Evolutionary conservation across 2,888 invertebrate species (phyloP).

Genomic region (Miltochrista miniata): DNA sequence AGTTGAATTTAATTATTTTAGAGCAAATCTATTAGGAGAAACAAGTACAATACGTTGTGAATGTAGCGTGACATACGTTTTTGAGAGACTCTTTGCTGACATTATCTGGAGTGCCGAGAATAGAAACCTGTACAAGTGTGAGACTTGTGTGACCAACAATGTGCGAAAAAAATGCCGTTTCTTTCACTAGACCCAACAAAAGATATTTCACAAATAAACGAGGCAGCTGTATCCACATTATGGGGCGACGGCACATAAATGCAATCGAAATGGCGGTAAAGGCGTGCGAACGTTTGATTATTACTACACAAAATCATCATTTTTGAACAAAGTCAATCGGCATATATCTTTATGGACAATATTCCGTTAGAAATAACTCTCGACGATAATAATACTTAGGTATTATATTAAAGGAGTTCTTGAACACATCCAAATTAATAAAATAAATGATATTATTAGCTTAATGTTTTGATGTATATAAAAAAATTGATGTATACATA

Average conservation of each 20-base stretch:
- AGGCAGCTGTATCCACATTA: not conserved
- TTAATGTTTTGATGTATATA: too few species aligned
- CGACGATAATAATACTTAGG: not conserved
- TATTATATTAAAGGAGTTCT: constrained; percentile 1
- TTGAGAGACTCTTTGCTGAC: not conserved
- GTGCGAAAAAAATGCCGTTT: not conserved
- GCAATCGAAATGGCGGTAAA: not conserved
- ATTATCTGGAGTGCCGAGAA: not conserved
- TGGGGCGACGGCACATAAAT: not conserved
- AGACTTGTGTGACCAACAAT: not conserved
- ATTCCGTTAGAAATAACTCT: not conserved
- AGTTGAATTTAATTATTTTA: not conserved
- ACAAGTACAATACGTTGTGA: not conserved
- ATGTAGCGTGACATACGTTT: not conserved
- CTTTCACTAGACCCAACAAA: not conserved
- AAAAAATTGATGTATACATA: too few species aligned
- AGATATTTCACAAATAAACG: not conserved
- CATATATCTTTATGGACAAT: not conserved
- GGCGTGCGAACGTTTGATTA: not conserved
- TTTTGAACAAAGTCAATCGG: not conserved
- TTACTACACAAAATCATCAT: not conserved
- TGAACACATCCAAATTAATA: too few species aligned
- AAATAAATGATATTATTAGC: too few species aligned
- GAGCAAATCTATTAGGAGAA: not conserved
- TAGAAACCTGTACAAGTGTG: too few species aligned